Evolutionary conservation across 2,797 vertebrate genomes (phyloP), one percentile per base, ranked within the genome.

Genomic region (Chaunax sp.): DNA sequence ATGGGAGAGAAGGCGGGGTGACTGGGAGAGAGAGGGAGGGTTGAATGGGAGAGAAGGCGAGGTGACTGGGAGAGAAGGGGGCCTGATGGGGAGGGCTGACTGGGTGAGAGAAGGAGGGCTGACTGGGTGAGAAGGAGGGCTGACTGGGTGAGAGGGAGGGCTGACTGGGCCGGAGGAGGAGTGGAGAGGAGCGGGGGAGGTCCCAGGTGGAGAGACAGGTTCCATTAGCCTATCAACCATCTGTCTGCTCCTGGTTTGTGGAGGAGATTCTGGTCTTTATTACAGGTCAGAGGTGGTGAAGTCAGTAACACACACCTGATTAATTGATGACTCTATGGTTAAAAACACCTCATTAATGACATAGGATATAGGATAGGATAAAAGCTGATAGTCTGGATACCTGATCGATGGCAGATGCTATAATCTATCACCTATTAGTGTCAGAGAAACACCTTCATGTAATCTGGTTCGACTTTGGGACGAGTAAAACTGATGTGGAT

Each of bases 191-290:
- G 46, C 30, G 40, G 77, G 11, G 80, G 83, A 82, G 84, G 80
- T 75, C 79, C 83, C 86, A 86, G 84, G 80, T 85, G 72, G 70
- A 84, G 65, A 58, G 67, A 60, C 41, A 46, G 30, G 9, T 5
- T 30, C 28, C 9, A 5, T 1, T 30, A 30, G 28, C 28, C 28
- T 9, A 5, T 9, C 28, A 30, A 30, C 9, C 28, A 30, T 30
- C 9, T 9, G 2, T 9, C 28, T 5, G 5, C 28, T 30, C 49
- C 26, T 13, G 58, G 55, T 68, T 52, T 4, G 33, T 33, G 13
- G 12, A 5, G 18, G 50, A 47, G 13, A 61, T 30, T 47, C 26
- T 7, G 33, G 26, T 41, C 44, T 50, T 45, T 20, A 55, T 20
- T 45, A 53, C 35, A 62, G 6, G 8, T 18, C 55, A 41, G n/a